phyloP scores from a whole-genome alignment of 2,113 vertebrate species.

The Alosa alosa region DNA sequence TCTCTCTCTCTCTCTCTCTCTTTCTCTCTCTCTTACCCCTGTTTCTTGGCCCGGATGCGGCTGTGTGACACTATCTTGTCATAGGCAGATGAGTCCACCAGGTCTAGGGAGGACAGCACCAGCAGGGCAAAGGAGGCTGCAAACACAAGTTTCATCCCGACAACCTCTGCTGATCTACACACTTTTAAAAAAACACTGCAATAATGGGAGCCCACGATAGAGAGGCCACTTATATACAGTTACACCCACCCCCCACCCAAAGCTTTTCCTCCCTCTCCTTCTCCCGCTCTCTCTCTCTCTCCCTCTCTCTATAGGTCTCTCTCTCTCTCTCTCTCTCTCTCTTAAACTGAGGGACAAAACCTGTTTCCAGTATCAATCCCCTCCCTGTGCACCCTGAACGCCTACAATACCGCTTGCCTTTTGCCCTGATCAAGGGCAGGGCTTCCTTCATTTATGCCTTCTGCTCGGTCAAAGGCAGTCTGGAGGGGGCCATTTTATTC shows the following conservation, averaged over 20 bases:
- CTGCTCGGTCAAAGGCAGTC: not conserved
- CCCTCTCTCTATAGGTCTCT: not conserved
- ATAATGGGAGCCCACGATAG: conserved; percentile 63
- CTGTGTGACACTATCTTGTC: conserved; percentile 96
- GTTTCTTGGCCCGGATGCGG: conserved; percentile 87
- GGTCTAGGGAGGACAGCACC: conserved; percentile 71
- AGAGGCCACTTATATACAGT: conserved; percentile 82
- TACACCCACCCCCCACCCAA: conserved; percentile 56
- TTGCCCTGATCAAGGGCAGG: not conserved
- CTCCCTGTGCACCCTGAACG: conserved; percentile 42
- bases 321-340: not conserved
- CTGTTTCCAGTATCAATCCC: conserved; percentile 39
- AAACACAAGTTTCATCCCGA: conserved; percentile 78
- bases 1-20: not conserved
- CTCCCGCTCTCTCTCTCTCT: conserved; percentile 18
- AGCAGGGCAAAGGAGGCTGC: conserved; percentile 65
- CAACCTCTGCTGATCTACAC: conserved; percentile 55
- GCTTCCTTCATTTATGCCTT: not conserved
- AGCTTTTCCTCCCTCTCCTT: conserved; percentile 59
- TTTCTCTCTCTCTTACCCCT: conserved; percentile 82
- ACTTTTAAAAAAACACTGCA: conserved; percentile 61
- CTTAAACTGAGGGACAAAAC: conserved; percentile 14
- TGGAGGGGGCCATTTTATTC: not conserved
- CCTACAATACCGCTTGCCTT: conserved; percentile 12
- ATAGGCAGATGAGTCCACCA: conserved; percentile 81